phyloP scores from a whole-genome alignment of 2,797 vertebrate species.

The Knipowitschia caucasica region DNA sequence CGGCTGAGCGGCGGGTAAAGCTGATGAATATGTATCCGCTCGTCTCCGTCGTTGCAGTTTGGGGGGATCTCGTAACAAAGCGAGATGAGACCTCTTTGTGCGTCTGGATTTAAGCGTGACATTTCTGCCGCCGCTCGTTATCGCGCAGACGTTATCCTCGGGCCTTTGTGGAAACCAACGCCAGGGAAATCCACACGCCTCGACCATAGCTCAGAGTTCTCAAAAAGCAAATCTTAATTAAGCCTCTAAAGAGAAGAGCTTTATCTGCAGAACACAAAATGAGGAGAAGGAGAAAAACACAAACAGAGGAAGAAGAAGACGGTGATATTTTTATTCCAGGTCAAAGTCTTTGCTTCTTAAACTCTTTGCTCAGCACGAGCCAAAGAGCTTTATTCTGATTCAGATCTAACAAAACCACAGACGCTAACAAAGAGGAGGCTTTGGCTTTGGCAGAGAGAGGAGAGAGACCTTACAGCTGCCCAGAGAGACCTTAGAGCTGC shows the following conservation, averaged over 20 bases:
- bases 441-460: conserved; percentile 23
- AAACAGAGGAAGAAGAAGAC: conserved; percentile 34
- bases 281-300: no score
- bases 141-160: conserved; percentile 54
- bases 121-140: conserved; percentile 56
- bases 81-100: conserved; percentile 53
- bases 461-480: no score
- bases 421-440: conserved; percentile 19
- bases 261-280: conserved; percentile 23
- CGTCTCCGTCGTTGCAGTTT: conserved; percentile 29
- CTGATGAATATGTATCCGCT: no score
- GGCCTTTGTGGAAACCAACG: conserved; percentile 40
- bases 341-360: conserved; percentile 19
- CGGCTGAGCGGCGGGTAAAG: no score
- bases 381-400: conserved; percentile 23
- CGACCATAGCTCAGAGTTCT: conserved; percentile 16
- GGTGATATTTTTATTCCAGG: conserved; percentile 42
- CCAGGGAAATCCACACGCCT: conserved; percentile 14
- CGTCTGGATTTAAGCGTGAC: conserved; percentile 65
- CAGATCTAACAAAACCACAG: conserved; percentile 25
- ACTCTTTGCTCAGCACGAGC: conserved; percentile 24
- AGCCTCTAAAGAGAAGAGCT: conserved; percentile 15
- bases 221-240: conserved; percentile 11
- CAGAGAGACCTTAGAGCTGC: conserved; percentile 19
- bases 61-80: conserved; percentile 58